Evolutionary conservation across 2,797 vertebrate species (phyloP).

Genomic region (Stomatorhinus walkeri): DNA sequence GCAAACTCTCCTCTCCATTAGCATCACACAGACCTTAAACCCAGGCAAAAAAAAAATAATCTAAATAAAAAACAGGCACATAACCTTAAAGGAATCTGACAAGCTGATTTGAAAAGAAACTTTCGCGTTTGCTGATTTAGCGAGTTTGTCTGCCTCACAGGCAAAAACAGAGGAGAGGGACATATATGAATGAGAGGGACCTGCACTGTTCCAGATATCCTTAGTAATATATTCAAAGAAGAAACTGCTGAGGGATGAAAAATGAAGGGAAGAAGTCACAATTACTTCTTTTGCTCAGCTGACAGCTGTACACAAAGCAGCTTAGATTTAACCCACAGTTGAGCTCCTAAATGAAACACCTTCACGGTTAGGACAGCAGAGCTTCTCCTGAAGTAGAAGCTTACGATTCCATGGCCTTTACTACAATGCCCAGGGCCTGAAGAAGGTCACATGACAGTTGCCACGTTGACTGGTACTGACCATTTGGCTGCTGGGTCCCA

Average conservation of each 20-base stretch:
- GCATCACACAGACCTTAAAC: background rate
- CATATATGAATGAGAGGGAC: background rate
- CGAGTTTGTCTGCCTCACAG: background rate
- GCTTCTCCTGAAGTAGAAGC: background rate
- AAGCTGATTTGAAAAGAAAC: background rate
- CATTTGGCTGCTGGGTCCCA: conserved; percentile 33
- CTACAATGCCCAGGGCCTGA: background rate
- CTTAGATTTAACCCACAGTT: background rate
- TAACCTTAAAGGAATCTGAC: background rate
- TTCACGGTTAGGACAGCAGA: background rate
- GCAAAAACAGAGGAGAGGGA: background rate
- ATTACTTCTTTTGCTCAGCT: background rate
- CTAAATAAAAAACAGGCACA: background rate
- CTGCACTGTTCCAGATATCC: background rate
- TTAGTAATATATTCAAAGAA: background rate
- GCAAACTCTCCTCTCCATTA: background rate
- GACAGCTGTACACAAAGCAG: background rate
- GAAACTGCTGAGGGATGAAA: background rate
- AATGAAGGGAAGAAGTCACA: background rate
- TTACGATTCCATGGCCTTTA: background rate
- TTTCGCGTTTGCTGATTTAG: background rate
- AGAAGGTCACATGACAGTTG: background rate
- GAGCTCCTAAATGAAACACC: background rate
- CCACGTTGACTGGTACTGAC: conserved; percentile 42
- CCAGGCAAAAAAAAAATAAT: background rate